Evolutionary conservation across 2,113 vertebrate species (phyloP).

Genomic region (Henicopernis longicauda): DNA sequence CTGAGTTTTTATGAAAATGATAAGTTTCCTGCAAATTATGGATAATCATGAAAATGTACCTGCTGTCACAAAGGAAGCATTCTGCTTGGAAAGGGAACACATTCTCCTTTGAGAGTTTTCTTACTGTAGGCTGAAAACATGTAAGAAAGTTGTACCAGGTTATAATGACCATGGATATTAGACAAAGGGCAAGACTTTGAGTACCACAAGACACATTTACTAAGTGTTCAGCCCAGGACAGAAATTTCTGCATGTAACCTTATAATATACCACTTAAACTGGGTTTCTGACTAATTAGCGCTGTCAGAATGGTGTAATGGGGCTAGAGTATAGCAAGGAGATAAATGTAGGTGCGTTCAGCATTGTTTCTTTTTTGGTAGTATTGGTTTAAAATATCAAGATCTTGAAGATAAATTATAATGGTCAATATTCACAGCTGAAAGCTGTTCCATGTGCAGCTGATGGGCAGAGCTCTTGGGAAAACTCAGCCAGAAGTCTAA

Average conservation of each 20-base stretch:
- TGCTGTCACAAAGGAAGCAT: neutral
- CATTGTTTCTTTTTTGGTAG: neutral
- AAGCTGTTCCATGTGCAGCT: neutral
- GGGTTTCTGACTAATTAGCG: neutral
- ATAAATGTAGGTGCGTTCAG: neutral
- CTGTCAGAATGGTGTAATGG: neutral
- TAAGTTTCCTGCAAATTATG: constrained; percentile 8
- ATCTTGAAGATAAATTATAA: neutral
- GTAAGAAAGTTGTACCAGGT: neutral
- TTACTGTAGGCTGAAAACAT: neutral
- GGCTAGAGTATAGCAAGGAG: neutral
- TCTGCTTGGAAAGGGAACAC: neutral
- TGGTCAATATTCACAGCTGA: neutral
- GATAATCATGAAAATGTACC: neutral
- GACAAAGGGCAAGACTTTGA: neutral
- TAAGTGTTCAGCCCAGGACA: neutral
- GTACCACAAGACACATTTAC: neutral
- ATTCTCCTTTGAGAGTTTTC: neutral
- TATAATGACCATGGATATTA: neutral
- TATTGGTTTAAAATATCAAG: neutral
- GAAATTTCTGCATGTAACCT: neutral
- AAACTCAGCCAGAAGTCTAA: neutral
- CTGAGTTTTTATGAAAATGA: neutral
- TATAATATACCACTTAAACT: neutral
- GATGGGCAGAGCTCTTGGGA: neutral